A percentile compares a stretch with the other conserved stretches of the same genome.
phyloP scores from a whole-genome alignment of 2,113 vertebrate genomes.

The Siphamia tubifer region DNA sequence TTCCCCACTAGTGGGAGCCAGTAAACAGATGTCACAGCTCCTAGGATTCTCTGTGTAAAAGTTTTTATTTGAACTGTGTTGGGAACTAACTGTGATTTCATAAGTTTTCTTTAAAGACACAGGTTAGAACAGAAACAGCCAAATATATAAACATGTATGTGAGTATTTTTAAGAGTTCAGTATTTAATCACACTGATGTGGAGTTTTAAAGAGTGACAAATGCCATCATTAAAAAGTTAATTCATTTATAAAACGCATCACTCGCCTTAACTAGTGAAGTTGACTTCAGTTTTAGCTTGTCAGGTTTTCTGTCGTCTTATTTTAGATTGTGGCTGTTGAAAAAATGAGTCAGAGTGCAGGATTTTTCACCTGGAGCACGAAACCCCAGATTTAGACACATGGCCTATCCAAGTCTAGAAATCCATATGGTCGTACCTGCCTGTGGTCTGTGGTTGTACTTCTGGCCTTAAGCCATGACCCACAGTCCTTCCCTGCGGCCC shows the following conservation, averaged over 20 bases:
- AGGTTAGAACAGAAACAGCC: conserved; percentile 65
- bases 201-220: conserved; percentile 52
- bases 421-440: conserved; percentile 33
- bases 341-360: conserved; percentile 31
- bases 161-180: conserved; percentile 37
- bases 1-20: conserved; percentile 77
- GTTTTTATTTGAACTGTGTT: conserved; percentile 66
- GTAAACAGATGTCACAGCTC: conserved; percentile 50
- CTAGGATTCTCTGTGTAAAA: conserved; percentile 18
- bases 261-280: not conserved
- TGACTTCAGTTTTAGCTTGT: too few relatives aligned
- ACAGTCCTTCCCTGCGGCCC: conserved; percentile 56
- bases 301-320: too few relatives aligned
- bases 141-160: conserved; percentile 64
- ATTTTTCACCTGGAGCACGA: conserved; percentile 12
- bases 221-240: too few relatives aligned
- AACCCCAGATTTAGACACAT: conserved; percentile 26
- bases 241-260: conserved; percentile 27
- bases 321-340: conserved; percentile 9
- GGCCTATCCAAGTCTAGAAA: conserved; percentile 38
- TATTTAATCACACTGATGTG: conserved; percentile 53
- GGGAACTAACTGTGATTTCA: conserved; percentile 65
- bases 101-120: conserved; percentile 71
- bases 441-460: conserved; percentile 70
- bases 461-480: conserved; percentile 51